These are phyloP conservation scores for Nebria salina DNA, from an alignment of 2,888 invertebrate species.

Conservation along the genomic window DNA sequence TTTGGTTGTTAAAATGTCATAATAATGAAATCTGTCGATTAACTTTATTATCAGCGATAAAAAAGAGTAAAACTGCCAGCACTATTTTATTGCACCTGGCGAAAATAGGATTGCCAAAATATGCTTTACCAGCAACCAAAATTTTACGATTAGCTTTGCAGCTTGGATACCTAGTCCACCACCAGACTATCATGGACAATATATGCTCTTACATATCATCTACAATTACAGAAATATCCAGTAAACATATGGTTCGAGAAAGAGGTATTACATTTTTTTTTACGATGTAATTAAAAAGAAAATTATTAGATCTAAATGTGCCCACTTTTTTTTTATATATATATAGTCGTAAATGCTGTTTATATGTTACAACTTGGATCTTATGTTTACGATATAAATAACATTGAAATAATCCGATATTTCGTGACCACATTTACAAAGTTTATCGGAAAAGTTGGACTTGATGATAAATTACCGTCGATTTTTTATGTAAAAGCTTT, in stretches of 20 bases:
- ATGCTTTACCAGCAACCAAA: not conserved
- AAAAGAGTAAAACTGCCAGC: not conserved
- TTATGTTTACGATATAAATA: not conserved
- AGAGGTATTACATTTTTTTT: not conserved
- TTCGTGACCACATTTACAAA: conserved; percentile 10
- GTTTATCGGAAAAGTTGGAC: conserved; percentile 16
- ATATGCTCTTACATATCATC: not conserved
- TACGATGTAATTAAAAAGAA: too few species aligned
- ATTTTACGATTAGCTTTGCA: not conserved
- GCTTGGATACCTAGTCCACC: not conserved
- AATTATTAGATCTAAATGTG: too few species aligned
- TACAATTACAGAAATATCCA: not conserved
- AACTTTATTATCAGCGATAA: not conserved
- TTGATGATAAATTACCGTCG: conserved; percentile 7
- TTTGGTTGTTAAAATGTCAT: not conserved
- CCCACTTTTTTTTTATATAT: not conserved
- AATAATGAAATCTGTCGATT: not conserved
- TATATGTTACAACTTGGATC: conserved; percentile 30
- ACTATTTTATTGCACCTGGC: not conserved
- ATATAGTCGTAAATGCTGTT: conserved; percentile 6
- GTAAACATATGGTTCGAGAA: conserved; percentile 12
- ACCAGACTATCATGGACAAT: not conserved
- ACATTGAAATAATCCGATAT: conserved; percentile 7
- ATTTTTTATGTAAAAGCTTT: conserved; percentile 26
- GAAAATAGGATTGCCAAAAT: conserved; percentile 3